Conservation (phyloP, 2,888 invertebrate species). For the Lycophotia porphyrea region DNA sequence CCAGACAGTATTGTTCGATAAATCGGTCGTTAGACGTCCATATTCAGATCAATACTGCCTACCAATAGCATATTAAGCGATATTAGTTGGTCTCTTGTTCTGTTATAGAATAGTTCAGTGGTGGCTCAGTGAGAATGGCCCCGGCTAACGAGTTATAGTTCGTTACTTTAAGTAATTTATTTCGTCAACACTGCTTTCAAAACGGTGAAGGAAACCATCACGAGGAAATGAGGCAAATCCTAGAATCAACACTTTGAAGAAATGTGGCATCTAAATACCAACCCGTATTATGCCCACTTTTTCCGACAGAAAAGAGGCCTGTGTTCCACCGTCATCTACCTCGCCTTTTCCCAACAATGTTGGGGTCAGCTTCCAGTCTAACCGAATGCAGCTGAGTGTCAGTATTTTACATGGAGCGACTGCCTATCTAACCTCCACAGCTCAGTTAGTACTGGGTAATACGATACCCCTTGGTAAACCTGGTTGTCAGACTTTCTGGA, state of each 20-base stretch:
- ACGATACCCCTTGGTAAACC: too few species aligned
- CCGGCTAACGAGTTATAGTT: neutral
- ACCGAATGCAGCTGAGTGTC: too few species aligned
- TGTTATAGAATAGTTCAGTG: neutral
- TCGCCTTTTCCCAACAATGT: too few species aligned
- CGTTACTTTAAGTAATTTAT: neutral
- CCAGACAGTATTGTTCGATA: slow-evolving; percentile 2
- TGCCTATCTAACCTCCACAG: too few species aligned
- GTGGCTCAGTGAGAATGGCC: neutral
- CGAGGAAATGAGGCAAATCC: neutral
- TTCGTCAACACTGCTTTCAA: neutral
- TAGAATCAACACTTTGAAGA: neutral
- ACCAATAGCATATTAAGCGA: neutral
- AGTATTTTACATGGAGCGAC: too few species aligned
- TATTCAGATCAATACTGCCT: neutral
- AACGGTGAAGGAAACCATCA: neutral
- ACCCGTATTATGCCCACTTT: neutral
- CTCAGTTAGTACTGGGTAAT: too few species aligned
- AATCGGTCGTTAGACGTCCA: neutral
- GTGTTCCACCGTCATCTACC: neutral
- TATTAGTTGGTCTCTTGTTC: neutral
- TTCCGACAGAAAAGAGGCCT: neutral
- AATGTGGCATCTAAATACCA: neutral
- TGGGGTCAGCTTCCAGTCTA: too few species aligned
- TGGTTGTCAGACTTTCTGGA: too few species aligned